Conservation (phyloP, 1,140 invertebrate species). For the Uloborus diversus region DNA sequence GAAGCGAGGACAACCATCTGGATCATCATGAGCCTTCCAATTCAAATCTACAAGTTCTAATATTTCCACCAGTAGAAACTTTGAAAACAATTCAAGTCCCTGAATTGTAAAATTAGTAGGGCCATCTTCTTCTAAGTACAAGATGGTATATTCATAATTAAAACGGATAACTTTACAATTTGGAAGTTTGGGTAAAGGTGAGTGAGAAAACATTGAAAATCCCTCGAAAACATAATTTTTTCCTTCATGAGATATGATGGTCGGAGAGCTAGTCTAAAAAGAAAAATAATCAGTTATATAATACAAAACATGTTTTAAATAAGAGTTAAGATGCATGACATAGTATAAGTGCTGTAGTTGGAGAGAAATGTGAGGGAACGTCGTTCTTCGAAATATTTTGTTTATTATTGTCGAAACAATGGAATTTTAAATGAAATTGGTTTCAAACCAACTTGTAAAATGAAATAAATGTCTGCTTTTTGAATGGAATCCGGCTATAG, state of each 20-base stretch:
- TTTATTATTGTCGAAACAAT: too few species aligned
- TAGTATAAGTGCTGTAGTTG: too few species aligned
- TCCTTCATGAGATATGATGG: slow-evolving; percentile 90
- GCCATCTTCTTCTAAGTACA: slow-evolving; percentile 90
- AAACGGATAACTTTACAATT: slow-evolving; percentile 93
- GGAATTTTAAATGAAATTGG: too few species aligned
- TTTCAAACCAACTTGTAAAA: too few species aligned
- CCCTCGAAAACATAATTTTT: slow-evolving; percentile 98
- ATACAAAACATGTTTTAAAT: too few species aligned
- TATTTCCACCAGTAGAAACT: slow-evolving; percentile 86
- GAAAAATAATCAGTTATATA: too few species aligned
- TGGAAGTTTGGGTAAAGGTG: slow-evolving; percentile 79
- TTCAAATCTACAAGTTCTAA: slow-evolving; percentile 94
- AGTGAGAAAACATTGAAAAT: slow-evolving; percentile 96
- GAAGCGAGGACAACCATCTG: slow-evolving; percentile 84
- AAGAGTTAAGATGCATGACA: too few species aligned
- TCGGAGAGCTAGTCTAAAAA: slow-evolving; percentile 88
- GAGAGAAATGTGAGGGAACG: too few species aligned
- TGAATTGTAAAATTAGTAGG: slow-evolving; percentile 93
- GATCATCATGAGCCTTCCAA: slow-evolving; percentile 75
- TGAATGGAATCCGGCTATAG: too few species aligned
- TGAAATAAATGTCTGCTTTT: too few species aligned
- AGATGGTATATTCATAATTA: slow-evolving; percentile 96
- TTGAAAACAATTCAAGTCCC: slow-evolving; percentile 89
- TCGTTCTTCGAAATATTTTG: too few species aligned